A percentile compares a stretch with the other conserved stretches of the same genome.
phyloP scores from a whole-genome alignment of 1,140 invertebrate genomes.

The Arctopsyche grandis region DNA sequence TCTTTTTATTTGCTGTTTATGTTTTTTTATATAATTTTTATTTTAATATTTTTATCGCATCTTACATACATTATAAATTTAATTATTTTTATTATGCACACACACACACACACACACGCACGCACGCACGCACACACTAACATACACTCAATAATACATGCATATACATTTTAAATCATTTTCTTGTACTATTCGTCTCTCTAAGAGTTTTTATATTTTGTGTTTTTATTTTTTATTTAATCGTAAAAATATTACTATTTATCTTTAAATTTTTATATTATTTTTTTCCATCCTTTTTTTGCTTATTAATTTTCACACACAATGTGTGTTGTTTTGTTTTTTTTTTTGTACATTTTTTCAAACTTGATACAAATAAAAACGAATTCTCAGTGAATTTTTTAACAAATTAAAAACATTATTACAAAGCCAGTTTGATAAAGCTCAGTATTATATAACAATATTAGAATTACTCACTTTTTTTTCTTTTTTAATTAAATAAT shows the following conservation, averaged over 20 bases:
- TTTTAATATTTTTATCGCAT: constrained; percentile 23
- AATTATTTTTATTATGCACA: background rate
- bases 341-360: background rate
- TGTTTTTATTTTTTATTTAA: constrained; percentile 9
- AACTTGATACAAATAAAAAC: background rate
- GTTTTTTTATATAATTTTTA: constrained; percentile 25
- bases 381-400: no score
- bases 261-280: background rate
- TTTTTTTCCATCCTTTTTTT: no score
- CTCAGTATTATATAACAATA: no score
- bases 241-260: background rate
- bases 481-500: no score
- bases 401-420: no score
- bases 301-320: background rate
- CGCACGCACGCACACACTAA: no score
- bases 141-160: background rate
- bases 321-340: background rate
- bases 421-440: no score
- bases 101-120: no score
- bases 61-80: background rate
- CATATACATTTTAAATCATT: background rate
- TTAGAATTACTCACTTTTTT: no score
- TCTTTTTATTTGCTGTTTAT: constrained; percentile 17
- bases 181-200: background rate
- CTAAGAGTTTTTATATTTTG: constrained; percentile 15